phyloP scores from a whole-genome alignment of 2,797 vertebrate species.

The Chanos chanos region DNA sequence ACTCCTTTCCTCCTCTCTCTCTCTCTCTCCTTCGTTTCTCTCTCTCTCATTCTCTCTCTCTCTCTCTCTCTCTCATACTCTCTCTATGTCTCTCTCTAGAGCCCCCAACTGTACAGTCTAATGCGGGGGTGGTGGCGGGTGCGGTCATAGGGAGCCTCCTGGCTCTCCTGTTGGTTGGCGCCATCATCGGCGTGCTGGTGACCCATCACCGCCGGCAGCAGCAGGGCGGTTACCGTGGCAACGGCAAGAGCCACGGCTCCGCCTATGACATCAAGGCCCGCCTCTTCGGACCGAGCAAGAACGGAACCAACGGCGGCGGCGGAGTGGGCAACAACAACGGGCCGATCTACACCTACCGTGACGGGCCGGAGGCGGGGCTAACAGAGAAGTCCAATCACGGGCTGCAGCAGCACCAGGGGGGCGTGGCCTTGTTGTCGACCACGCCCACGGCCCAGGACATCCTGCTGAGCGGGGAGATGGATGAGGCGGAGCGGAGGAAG shows the following conservation, averaged over 20 bases:
- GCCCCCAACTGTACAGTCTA: slow-evolving; percentile 63
- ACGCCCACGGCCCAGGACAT: slow-evolving; percentile 72
- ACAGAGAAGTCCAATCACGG: slow-evolving; percentile 68
- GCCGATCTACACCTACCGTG: slow-evolving; percentile 70
- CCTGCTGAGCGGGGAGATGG: slow-evolving; percentile 71
- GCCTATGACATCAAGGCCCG: slow-evolving; percentile 77
- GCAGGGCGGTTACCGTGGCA: slow-evolving; percentile 70
- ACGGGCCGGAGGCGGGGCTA: slow-evolving; percentile 64
- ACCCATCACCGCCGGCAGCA: slow-evolving; percentile 70
- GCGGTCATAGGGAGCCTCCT: slow-evolving; percentile 82
- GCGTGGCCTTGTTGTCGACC: slow-evolving; percentile 54
- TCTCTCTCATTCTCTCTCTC: slow-evolving; percentile 27
- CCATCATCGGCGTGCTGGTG: slow-evolving; percentile 74
- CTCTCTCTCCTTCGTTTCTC: slow-evolving; percentile 34
- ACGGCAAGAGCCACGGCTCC: slow-evolving; percentile 52
- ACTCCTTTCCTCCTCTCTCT: slow-evolving; percentile 20
- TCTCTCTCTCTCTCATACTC: slow-evolving; percentile 40
- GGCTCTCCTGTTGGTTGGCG: slow-evolving; percentile 75
- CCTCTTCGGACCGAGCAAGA: slow-evolving; percentile 77
- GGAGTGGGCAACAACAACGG: slow-evolving; percentile 68
- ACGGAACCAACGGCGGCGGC: slow-evolving; percentile 59
- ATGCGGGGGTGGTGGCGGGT: slow-evolving; percentile 77
- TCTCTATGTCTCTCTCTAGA: slow-evolving; percentile 55
- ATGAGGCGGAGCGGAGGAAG: slow-evolving; percentile 73
- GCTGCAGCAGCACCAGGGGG: slow-evolving; percentile 63